A percentile compares a stretch with the other conserved stretches of the same genome.
Evolutionary conservation across 2,113 vertebrate genomes (phyloP).

Genomic region (Myotis brandtii): DNA sequence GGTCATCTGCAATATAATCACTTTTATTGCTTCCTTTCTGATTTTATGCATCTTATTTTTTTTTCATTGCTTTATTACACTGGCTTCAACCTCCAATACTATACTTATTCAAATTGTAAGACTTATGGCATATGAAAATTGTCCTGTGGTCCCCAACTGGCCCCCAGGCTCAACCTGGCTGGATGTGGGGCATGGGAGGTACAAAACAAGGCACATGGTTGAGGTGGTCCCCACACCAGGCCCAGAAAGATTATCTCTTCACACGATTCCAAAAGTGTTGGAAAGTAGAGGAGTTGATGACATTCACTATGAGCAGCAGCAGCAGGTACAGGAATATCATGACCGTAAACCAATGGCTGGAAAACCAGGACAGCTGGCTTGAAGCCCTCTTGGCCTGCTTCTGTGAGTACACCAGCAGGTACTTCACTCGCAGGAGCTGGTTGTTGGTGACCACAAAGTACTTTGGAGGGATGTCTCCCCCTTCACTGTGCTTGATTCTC

Average conservation of each 20-base stretch:
- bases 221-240: slow-evolving; percentile 45
- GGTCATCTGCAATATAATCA: neutral
- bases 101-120: neutral
- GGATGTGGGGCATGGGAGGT: slow-evolving; percentile 33
- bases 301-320: slow-evolving; percentile 93
- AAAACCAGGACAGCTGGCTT: slow-evolving; percentile 92
- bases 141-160: neutral
- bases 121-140: neutral
- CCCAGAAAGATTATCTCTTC: slow-evolving; percentile 68
- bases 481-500: slow-evolving; percentile 95
- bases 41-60: neutral
- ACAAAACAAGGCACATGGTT: slow-evolving; percentile 82
- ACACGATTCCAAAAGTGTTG: slow-evolving; percentile 93
- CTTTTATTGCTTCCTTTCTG: neutral
- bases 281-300: slow-evolving; percentile 94
- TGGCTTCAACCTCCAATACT: neutral
- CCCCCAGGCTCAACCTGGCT: slow-evolving; percentile 46
- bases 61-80: neutral
- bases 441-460: slow-evolving; percentile 99
- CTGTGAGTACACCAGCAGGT: slow-evolving; percentile 96
- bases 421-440: slow-evolving; percentile 96
- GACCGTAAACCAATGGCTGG: slow-evolving; percentile 93
- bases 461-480: slow-evolving; percentile 96
- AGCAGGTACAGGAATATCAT: slow-evolving; percentile 95
- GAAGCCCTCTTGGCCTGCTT: slow-evolving; percentile 91